Evolutionary conservation across 1,140 invertebrate species (phyloP), one percentile per base, ranked within the genome.

Genomic region (Drosophila equinoxialis): DNA sequence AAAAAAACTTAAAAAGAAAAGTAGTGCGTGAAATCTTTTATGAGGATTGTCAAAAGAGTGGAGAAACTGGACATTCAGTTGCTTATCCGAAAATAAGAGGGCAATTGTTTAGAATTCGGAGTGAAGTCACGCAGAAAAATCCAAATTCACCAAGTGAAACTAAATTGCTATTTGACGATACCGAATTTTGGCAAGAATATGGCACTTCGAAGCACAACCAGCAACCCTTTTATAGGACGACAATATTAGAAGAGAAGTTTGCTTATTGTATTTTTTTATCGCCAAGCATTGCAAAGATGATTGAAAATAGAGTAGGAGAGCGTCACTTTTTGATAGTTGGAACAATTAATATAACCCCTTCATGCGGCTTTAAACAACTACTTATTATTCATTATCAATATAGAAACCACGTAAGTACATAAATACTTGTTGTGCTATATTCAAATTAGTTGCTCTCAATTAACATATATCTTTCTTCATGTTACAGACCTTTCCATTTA

Each of bases 301-400:
- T 63, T 42, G 23, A 33, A 45, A 63, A 61, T 35, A 66, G 14
- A 33, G 10, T 13, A 55, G 51, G 55, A 35, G 65, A 66, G 35
- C 65, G 65, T 41, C 65, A 58, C 35, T 68, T 45, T 68, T 58
- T 58, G 11, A 65, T 71, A 35, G 68, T 65, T 58, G 68, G 61
- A 57, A 71, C 62, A 11, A 65, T 71, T 45, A 17, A 58, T 33
- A 48, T 14, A 3, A 39, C 59, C 10, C 68, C 68, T 30, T 57
- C 61, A 17, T 64, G 68, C 45, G 61, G 61, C 45, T 59, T 55
- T 42, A 71, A 71, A 42, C 68, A 71, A 58, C 13, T 71, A 59
- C 30, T 71, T 33, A 42, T 65, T 65, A 37, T 71, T 45, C 45
- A 65, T 69, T 67, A 39, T 62, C 33, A 60, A 23, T 68, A 23